Percentiles rank a stretch among this genome's conserved stretches.
Conservation (phyloP, 2,797 vertebrate genomes). For the Thaleichthys pacificus region DNA sequence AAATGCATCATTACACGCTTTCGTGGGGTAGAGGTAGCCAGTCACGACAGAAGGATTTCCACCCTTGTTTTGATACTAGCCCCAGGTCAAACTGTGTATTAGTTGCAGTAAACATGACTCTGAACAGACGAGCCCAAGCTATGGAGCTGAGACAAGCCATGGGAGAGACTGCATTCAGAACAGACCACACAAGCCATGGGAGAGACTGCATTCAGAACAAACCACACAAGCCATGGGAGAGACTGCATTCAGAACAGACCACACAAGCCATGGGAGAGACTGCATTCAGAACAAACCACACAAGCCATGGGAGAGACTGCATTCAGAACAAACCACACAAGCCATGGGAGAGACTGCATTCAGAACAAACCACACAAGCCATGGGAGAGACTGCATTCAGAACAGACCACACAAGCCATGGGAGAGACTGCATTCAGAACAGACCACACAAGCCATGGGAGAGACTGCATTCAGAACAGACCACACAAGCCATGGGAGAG, state of each 20-base stretch:
- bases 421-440: slow-evolving; percentile 26
- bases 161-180: slow-evolving; percentile 23
- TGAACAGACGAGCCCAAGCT: slow-evolving; percentile 34
- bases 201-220: slow-evolving; percentile 27
- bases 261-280: slow-evolving; percentile 14
- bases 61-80: slow-evolving; percentile 24
- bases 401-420: slow-evolving; percentile 14
- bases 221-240: slow-evolving; percentile 12
- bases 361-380: slow-evolving; percentile 21
- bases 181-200: slow-evolving; percentile 4
- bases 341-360: slow-evolving; percentile 18
- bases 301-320: slow-evolving; percentile 13
- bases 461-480: slow-evolving; percentile 26
- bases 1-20: slow-evolving; percentile 12
- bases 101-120: slow-evolving; percentile 32
- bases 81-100: slow-evolving; percentile 33
- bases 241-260: slow-evolving; percentile 25
- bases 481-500: slow-evolving; percentile 13
- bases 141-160: slow-evolving; percentile 30
- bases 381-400: slow-evolving; percentile 22
- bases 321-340: slow-evolving; percentile 26
- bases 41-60: slow-evolving; percentile 26
- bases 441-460: slow-evolving; percentile 5
- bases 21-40: slow-evolving; percentile 23
- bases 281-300: slow-evolving; percentile 26